Base-by-base conservation (phyloP, 2,113 vertebrate genomes). In the Craseonycteris thonglongyai region DNA sequence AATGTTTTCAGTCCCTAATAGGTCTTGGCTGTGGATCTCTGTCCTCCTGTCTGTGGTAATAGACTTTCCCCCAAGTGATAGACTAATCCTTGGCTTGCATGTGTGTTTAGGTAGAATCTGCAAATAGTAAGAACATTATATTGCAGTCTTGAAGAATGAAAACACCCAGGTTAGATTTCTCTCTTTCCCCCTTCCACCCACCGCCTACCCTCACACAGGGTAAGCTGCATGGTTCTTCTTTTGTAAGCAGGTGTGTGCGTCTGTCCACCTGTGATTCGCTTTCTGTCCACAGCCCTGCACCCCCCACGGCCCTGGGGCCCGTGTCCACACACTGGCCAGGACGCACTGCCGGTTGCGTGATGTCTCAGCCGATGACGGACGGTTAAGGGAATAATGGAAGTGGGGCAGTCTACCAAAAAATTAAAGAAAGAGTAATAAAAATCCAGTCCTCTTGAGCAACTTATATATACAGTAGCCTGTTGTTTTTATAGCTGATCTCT, bases 401-500 rank as follows among this genome's bases (percentile, higher is more conserved):
- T 94, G 93, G 96, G 76, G 83, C 97, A 97, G 95, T 93, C 97
- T 96, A 96, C 96, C 93, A 89, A 92, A 78, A 95, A 89, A 89
- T 91, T 79, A 93, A 76, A 95, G 94, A 81, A 87, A 87, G 93
- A 97, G 91, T 98, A 97, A 97, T 98, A 98, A 98, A 98, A 98
- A 98, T 96, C 96, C 93, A 90, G 35, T 97, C 97, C 97, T 98
- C 97, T 96, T 97, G 90, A 98, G 97, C 96, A 98, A 96, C 90
- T 96, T 97, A 83, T 98, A 94, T 99, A 99, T 99, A 98, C 98
- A 97, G 96, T 96, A 97, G 96, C 91, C 94, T 95, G 92, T 96
- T 97, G 83, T 92, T 92, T 98, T 99, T 98, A 98, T 98, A 98
- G 98, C 99, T 98, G 92, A n/a, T 93, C 94, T 98, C 98, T 98